These are phyloP conservation scores for Sacculina carcini DNA, from an alignment of 2,888 invertebrate species.

Conservation along the genomic window DNA sequence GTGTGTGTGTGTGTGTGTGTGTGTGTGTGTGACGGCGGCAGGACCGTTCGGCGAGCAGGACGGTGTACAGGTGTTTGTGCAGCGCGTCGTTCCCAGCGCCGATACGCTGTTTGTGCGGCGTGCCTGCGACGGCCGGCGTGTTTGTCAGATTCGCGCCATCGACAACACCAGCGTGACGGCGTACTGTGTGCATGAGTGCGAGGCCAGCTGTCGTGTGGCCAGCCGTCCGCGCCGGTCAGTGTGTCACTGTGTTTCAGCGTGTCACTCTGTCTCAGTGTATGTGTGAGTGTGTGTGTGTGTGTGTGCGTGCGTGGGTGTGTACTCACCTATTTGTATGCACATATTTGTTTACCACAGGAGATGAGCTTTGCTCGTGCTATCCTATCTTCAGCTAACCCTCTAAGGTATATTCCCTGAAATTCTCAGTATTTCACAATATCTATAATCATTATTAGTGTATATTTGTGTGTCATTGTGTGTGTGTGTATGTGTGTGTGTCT, in stretches of 20 bases:
- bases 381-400: too few species aligned
- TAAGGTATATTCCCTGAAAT: too few species aligned
- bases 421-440: too few species aligned
- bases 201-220: constrained; percentile 78
- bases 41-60: constrained; percentile 85
- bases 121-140: constrained; percentile 82
- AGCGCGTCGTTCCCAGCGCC: constrained; percentile 90
- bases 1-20: too few species aligned
- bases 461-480: too few species aligned
- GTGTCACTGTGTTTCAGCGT: not conserved
- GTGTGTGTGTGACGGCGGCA: not conserved
- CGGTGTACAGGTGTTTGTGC: constrained; percentile 91
- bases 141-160: constrained; percentile 79
- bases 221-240: constrained; percentile 51
- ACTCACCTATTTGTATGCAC: too few species aligned
- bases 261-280: not conserved
- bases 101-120: constrained; percentile 78
- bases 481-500: too few species aligned
- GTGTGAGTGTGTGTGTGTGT: not conserved
- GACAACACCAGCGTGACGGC: constrained; percentile 80
- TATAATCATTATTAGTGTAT: too few species aligned
- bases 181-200: constrained; percentile 91
- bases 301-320: too few species aligned
- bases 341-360: too few species aligned
- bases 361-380: too few species aligned